These are phyloP conservation scores for Calypte anna DNA, from an alignment of 2,113 vertebrate species.

Conservation along the genomic window DNA sequence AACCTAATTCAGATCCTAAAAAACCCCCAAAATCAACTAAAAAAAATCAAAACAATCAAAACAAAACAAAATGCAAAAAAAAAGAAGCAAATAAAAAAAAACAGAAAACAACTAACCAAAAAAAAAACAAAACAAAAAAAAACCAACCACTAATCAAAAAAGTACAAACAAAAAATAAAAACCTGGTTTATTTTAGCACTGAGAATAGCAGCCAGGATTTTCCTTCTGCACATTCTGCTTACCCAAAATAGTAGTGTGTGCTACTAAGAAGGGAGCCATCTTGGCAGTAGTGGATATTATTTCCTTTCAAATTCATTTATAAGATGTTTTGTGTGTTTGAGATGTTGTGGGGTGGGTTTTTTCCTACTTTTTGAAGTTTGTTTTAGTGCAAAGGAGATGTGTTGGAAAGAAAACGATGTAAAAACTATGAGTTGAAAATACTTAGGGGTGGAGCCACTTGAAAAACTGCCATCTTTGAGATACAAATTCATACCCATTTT, in stretches of 20 bases:
- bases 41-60: neutral
- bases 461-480: neutral
- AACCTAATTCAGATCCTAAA: slow-evolving; percentile 54
- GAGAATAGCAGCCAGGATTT: slow-evolving; percentile 30
- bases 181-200: slow-evolving; percentile 16
- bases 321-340: neutral
- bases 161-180: neutral
- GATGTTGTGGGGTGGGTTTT: neutral
- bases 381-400: neutral
- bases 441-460: neutral
- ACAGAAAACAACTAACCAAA: no score
- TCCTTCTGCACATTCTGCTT: neutral
- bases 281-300: slow-evolving; percentile 49
- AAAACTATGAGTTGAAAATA: neutral
- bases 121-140: no score
- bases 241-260: slow-evolving; percentile 10
- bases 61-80: neutral
- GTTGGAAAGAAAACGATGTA: slow-evolving; percentile 14
- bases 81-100: no score
- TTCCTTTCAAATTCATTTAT: slow-evolving; percentile 52
- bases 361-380: slow-evolving; percentile 12
- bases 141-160: no score
- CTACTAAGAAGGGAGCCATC: slow-evolving; percentile 5
- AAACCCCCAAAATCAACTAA: neutral
- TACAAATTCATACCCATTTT: neutral